These are phyloP conservation scores for Eueremaeus valkanovi DNA, from an alignment of 2,888 invertebrate species.

Conservation along the genomic window DNA sequence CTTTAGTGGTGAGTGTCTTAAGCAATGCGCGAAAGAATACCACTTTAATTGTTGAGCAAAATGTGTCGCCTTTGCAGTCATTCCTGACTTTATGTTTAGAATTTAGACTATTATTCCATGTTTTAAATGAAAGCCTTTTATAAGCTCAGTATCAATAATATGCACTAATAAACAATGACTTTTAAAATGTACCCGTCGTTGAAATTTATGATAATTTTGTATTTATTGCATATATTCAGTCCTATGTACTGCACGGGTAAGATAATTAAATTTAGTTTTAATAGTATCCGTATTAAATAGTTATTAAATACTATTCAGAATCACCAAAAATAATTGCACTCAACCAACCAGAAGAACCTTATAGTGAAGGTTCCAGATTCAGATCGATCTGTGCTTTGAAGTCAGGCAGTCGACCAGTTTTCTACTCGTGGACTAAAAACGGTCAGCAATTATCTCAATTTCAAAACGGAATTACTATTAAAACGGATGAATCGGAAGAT, in stretches of 20 bases:
- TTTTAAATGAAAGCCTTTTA: too few relatives aligned
- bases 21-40: background rate
- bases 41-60: background rate
- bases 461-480: background rate
- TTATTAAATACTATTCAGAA: too few relatives aligned
- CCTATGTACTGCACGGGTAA: too few relatives aligned
- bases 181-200: too few relatives aligned
- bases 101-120: too few relatives aligned
- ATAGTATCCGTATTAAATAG: too few relatives aligned
- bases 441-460: slow-evolving; percentile 5
- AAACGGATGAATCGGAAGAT: slow-evolving; percentile 1
- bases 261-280: too few relatives aligned
- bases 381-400: background rate
- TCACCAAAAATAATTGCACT: background rate
- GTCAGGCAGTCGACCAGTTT: slow-evolving; percentile 13
- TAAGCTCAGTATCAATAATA: too few relatives aligned
- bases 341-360: background rate
- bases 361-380: background rate
- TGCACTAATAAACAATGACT: too few relatives aligned
- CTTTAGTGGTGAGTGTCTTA: slow-evolving; percentile 35
- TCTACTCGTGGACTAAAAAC: slow-evolving; percentile 26
- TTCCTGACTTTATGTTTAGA: background rate
- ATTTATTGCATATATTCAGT: too few relatives aligned
- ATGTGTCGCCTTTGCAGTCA: slow-evolving; percentile 16
- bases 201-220: too few relatives aligned